Evolutionary conservation across 2,888 invertebrate species (phyloP).

Genomic region (Eurytoma californica): DNA sequence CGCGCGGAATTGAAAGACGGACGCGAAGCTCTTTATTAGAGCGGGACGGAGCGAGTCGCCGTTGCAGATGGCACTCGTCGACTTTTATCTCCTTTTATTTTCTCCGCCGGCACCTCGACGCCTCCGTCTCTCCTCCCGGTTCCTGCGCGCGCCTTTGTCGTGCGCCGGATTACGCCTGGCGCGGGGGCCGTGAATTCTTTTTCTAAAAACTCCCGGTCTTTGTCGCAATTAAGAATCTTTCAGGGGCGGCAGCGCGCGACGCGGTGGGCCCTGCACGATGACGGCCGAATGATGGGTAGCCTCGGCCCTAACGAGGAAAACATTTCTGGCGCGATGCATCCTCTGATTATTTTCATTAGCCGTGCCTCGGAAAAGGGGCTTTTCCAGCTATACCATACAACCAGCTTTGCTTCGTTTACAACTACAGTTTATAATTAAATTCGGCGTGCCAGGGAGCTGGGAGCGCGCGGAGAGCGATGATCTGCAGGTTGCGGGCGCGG

Average conservation of each 20-base stretch:
- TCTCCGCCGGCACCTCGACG: not conserved
- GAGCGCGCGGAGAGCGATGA: too few relatives aligned
- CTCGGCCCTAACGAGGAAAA: not conserved
- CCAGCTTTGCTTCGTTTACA: too few relatives aligned
- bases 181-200: not conserved
- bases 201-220: not conserved
- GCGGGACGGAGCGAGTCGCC: constrained; percentile 33
- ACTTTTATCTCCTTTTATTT: constrained; percentile 46
- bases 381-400: too few relatives aligned
- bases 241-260: not conserved
- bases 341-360: not conserved
- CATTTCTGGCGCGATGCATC: not conserved
- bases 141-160: constrained; percentile 14
- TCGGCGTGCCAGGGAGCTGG: too few relatives aligned
- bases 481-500: too few relatives aligned
- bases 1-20: constrained; percentile 32
- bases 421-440: too few relatives aligned
- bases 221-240: constrained; percentile 4
- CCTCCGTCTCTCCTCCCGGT: constrained; percentile 1
- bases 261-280: too few relatives aligned
- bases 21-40: constrained; percentile 50
- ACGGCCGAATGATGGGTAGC: not conserved
- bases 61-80: constrained; percentile 47
- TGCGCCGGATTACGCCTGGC: constrained; percentile 5
- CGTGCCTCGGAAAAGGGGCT: too few relatives aligned